Percentiles rank a stretch among this genome's conserved stretches.
phyloP scores from a whole-genome alignment of 2,888 invertebrate genomes.

The Acanthococcus lagerstroemiae region DNA sequence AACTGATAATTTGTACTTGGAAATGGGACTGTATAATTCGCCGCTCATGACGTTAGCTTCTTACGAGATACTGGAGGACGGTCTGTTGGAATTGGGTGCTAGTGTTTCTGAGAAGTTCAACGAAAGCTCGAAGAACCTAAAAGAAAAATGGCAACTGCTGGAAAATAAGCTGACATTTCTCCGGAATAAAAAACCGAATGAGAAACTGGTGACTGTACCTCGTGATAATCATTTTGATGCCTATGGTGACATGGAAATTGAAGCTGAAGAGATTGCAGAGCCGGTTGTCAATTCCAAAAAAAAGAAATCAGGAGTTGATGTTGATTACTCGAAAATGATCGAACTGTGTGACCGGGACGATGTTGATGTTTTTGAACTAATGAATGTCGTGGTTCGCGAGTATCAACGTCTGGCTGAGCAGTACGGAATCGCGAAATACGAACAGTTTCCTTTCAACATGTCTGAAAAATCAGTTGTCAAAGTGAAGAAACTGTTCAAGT shows the following conservation, averaged over 20 bases:
- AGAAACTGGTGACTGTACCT: background rate
- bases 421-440: background rate
- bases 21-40: slow-evolving; percentile 30
- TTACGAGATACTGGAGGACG: slow-evolving; percentile 41
- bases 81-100: slow-evolving; percentile 46
- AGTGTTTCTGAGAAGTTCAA: slow-evolving; percentile 48
- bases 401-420: background rate
- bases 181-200: slow-evolving; percentile 17
- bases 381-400: slow-evolving; percentile 3
- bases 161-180: slow-evolving; percentile 41
- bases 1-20: slow-evolving; percentile 22
- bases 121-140: slow-evolving; percentile 47
- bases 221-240: slow-evolving; percentile 10
- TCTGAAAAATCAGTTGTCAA: background rate
- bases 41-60: slow-evolving; percentile 37
- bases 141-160: slow-evolving; percentile 49
- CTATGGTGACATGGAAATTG: background rate
- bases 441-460: slow-evolving; percentile 11
- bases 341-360: background rate
- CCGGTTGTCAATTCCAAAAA: slow-evolving; percentile 19
- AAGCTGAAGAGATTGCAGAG: slow-evolving; percentile 21
- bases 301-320: slow-evolving; percentile 1
- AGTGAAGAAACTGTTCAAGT: slow-evolving; percentile 8
- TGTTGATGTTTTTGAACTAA: background rate
- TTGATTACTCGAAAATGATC: slow-evolving; percentile 8